Evolutionary conservation across 2,113 vertebrate genomes (phyloP).

Genomic region (Ceratotherium simum): DNA sequence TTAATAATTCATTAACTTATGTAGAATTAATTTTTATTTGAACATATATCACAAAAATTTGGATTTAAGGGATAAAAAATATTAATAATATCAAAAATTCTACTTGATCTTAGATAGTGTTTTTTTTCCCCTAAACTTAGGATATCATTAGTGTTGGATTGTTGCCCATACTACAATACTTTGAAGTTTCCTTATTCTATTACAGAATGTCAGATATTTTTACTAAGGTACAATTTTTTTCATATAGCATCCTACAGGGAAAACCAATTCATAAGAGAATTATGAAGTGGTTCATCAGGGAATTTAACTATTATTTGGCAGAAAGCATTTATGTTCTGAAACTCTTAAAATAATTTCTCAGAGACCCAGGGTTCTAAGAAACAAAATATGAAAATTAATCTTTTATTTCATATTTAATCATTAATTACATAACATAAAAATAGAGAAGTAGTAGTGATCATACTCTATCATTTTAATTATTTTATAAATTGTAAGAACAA

Average conservation of each 20-base stretch:
- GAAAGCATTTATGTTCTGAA: neutral
- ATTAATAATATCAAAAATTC: neutral
- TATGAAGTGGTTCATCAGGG: neutral
- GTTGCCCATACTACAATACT: neutral
- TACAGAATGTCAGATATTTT: neutral
- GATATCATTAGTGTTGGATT: neutral
- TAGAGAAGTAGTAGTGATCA: neutral
- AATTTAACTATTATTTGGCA: neutral
- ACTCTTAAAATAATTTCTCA: neutral
- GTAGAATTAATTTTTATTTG: neutral
- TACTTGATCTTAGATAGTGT: neutral
- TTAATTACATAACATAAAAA: neutral
- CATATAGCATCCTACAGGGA: neutral
- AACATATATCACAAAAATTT: neutral
- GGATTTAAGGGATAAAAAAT: neutral
- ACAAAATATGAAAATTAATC: neutral
- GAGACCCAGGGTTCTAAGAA: neutral
- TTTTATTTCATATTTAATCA: neutral
- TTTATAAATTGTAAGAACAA: neutral
- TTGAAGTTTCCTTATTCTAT: neutral
- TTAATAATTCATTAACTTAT: neutral
- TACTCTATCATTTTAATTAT: neutral
- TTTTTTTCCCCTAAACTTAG: neutral
- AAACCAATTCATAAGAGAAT: neutral
- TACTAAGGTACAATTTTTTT: neutral